Conservation (phyloP, 2,888 invertebrate species). For the Rhodophaea formosa region DNA sequence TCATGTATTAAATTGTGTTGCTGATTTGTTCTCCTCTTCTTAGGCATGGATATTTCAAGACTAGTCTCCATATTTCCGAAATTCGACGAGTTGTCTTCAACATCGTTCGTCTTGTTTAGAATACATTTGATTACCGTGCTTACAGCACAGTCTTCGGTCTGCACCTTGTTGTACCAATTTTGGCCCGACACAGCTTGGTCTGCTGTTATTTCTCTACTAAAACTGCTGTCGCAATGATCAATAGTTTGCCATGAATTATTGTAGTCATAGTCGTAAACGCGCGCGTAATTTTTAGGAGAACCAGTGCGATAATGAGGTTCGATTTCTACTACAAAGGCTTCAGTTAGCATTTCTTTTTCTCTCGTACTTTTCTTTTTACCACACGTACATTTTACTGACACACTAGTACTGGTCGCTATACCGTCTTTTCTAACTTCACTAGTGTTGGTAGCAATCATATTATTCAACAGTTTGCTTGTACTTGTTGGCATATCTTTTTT, state of each 20-base stretch:
- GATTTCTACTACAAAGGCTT: not conserved
- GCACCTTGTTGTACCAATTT: constrained; percentile 35
- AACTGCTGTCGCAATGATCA: not conserved
- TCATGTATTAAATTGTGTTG: constrained; percentile 42
- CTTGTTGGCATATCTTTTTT: not conserved
- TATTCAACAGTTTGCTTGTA: too few species aligned
- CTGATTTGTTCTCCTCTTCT: constrained; percentile 22
- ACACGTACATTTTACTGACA: not conserved
- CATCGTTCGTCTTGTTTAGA: constrained; percentile 24
- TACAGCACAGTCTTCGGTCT: constrained; percentile 41
- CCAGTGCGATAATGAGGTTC: not conserved
- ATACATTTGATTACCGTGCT: constrained; percentile 41
- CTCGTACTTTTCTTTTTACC: not conserved
- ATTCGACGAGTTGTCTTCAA: not conserved
- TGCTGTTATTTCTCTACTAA: constrained; percentile 19
- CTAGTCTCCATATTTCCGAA: constrained; percentile 22
- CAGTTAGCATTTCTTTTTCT: not conserved
- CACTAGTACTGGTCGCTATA: not conserved
- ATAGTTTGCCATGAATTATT: not conserved
- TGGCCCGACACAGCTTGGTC: constrained; percentile 42
- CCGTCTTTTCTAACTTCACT: not conserved
- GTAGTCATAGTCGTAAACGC: not conserved
- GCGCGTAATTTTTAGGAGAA: not conserved
- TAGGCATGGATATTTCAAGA: constrained; percentile 19
- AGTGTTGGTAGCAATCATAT: not conserved